A percentile compares a stretch with the other conserved stretches of the same genome.
Evolutionary conservation across 2,888 invertebrate genomes (phyloP).

Genomic region (Latheticus oryzae): DNA sequence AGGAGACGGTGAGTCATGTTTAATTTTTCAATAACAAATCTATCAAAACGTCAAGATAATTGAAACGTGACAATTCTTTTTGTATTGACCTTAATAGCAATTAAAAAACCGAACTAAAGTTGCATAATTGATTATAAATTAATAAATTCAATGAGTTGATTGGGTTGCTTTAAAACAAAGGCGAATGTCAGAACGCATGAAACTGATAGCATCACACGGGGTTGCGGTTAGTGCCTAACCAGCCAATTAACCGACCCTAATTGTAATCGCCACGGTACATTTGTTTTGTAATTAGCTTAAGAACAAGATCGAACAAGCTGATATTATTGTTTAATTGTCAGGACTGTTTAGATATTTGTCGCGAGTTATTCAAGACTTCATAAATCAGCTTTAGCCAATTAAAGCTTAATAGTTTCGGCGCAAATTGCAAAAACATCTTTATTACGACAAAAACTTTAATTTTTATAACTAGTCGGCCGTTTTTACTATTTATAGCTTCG

Average conservation of each 20-base stretch:
- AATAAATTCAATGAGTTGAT: constrained; percentile 17
- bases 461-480: too few relatives aligned
- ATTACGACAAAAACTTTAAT: too few relatives aligned
- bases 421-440: too few relatives aligned
- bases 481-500: too few relatives aligned
- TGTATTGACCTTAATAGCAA: constrained; percentile 1
- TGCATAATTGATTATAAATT: constrained; percentile 1
- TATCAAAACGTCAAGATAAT: constrained; percentile 16
- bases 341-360: constrained; percentile 30
- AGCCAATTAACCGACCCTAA: constrained; percentile 59
- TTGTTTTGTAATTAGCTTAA: constrained; percentile 57
- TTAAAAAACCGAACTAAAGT: constrained; percentile 1
- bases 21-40: constrained; percentile 14
- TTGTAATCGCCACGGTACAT: constrained; percentile 57
- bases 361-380: constrained; percentile 18
- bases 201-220: constrained; percentile 52
- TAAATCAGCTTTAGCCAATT: not conserved
- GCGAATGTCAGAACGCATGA: constrained; percentile 34
- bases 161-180: constrained; percentile 30
- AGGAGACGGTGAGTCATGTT: constrained; percentile 62
- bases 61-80: constrained; percentile 12
- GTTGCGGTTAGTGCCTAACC: constrained; percentile 57
- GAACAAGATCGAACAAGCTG: constrained; percentile 49
- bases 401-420: too few relatives aligned
- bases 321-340: constrained; percentile 49